phyloP scores from a whole-genome alignment of 2,888 invertebrate genomes.

The Ennomos erosarius region DNA sequence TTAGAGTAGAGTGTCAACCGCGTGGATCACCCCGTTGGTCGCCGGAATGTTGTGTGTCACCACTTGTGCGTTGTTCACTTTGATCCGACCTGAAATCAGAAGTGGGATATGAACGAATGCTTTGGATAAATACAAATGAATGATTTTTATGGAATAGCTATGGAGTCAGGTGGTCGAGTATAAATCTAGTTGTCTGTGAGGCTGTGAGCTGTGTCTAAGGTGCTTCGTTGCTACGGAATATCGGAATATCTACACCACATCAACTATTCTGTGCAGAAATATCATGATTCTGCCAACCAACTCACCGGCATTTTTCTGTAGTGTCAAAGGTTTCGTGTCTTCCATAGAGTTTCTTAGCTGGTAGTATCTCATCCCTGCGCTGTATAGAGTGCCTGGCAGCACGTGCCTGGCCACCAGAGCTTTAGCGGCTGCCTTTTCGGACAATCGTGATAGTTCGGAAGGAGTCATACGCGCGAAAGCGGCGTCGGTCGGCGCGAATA shows the following conservation, averaged over 20 bases:
- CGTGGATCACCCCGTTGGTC: slow-evolving; percentile 95
- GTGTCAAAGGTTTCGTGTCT: slow-evolving; percentile 89
- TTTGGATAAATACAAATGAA: no score
- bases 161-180: no score
- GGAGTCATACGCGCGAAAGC: slow-evolving; percentile 89
- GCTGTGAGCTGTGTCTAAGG: no score
- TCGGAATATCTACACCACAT: no score
- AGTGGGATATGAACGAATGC: no score
- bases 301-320: slow-evolving; percentile 92
- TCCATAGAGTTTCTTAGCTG: slow-evolving; percentile 92
- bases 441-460: slow-evolving; percentile 85
- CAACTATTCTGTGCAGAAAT: no score
- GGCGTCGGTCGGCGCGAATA: slow-evolving; percentile 93
- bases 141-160: no score
- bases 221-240: no score
- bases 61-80: slow-evolving; percentile 93
- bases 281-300: not conserved
- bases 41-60: slow-evolving; percentile 94
- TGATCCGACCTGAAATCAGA: slow-evolving; percentile 88
- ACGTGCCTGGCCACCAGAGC: slow-evolving; percentile 91
- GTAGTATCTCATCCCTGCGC: slow-evolving; percentile 94
- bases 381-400: slow-evolving; percentile 91
- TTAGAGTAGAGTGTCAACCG: slow-evolving; percentile 87
- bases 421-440: slow-evolving; percentile 88
- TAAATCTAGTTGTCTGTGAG: no score